Evolutionary conservation across 2,797 vertebrate genomes (phyloP).

Genomic region (Paguma larvata): DNA sequence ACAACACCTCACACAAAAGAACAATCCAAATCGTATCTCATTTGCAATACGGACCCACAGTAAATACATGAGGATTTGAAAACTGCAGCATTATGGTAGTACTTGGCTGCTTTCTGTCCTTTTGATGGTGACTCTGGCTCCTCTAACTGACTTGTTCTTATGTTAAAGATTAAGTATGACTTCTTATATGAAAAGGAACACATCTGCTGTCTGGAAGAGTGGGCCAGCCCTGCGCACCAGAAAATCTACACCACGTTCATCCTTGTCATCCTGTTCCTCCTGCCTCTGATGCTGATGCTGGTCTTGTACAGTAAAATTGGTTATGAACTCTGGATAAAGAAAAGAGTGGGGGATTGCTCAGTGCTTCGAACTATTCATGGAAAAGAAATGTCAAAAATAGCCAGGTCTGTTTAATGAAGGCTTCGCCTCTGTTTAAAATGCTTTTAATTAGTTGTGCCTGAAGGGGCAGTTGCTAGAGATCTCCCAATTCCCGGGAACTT

Average conservation of each 20-base stretch:
- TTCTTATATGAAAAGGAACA: constrained; percentile 89
- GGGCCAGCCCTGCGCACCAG: constrained; percentile 87
- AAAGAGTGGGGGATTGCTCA: constrained; percentile 89
- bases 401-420: constrained; percentile 85
- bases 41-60: neutral
- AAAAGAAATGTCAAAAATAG: constrained; percentile 90
- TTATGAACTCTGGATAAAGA: constrained; percentile 91
- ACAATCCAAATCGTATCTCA: neutral
- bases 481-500: neutral
- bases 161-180: constrained; percentile 90
- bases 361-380: constrained; percentile 89
- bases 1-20: neutral
- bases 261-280: constrained; percentile 89
- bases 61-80: neutral
- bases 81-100: neutral
- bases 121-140: neutral
- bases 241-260: constrained; percentile 89
- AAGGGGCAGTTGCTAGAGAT: neutral
- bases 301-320: constrained; percentile 88
- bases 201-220: constrained; percentile 90
- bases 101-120: neutral
- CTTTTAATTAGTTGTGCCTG: neutral
- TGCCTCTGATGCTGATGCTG: constrained; percentile 89
- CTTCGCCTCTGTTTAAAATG: neutral
- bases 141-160: constrained; percentile 62